phyloP scores from a whole-genome alignment of 2,888 invertebrate species.

The Gasteruption jaculator region DNA sequence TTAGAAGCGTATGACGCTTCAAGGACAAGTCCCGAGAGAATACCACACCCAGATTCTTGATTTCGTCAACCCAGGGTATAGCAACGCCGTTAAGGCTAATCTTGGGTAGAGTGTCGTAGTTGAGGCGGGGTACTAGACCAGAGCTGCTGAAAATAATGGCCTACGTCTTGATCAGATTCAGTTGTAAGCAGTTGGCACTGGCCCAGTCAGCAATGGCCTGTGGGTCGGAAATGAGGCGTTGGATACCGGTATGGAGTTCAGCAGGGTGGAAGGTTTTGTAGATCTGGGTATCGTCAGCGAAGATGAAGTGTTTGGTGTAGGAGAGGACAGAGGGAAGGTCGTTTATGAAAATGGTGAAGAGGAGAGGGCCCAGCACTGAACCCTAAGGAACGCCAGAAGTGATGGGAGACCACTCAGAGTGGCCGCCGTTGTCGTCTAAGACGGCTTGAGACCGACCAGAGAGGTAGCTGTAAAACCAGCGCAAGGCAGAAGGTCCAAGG shows the following conservation, averaged over 20 bases:
- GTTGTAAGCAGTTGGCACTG: neutral
- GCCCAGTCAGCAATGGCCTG: constrained; percentile 1
- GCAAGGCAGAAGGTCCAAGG: neutral
- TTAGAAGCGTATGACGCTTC: neutral
- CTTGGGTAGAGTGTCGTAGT: neutral
- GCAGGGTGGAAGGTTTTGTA: neutral
- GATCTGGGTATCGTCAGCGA: neutral
- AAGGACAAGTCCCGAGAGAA: constrained; percentile 9
- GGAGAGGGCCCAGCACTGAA: neutral
- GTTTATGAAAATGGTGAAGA: neutral
- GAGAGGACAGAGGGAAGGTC: neutral
- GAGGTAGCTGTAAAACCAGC: neutral
- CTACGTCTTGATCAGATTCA: constrained; percentile 6
- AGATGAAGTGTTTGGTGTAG: neutral
- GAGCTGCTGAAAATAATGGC: constrained; percentile 4
- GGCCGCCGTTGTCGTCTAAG: neutral
- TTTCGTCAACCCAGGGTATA: neutral
- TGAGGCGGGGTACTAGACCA: neutral
- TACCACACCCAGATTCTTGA: constrained; percentile 13
- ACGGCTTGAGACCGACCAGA: neutral
- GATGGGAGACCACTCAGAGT: no score
- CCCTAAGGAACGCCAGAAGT: neutral
- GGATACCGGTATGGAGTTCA: neutral
- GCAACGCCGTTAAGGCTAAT: neutral
- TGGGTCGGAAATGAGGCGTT: neutral